Percentiles rank a stretch among this genome's conserved stretches.
These are phyloP conservation scores for Chloroceryle aenea DNA, from an alignment of 2,113 vertebrate genomes.

Conservation along the genomic window DNA sequence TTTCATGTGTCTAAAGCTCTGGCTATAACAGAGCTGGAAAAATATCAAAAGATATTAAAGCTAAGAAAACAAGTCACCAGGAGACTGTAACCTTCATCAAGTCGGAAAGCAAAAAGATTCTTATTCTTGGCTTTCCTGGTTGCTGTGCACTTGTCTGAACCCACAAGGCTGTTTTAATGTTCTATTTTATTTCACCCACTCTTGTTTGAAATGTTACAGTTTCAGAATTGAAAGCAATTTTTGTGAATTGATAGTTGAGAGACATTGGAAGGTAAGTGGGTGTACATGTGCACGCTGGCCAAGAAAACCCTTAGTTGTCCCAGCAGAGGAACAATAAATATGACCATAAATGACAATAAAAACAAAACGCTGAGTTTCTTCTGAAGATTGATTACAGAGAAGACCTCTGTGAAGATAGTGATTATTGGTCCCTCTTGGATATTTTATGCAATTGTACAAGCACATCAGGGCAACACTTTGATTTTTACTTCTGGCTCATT, in stretches of 20 bases:
- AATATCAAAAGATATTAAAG: constrained; percentile 18
- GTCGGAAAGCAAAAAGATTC: not conserved
- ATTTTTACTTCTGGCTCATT: not conserved
- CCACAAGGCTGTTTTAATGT: not conserved
- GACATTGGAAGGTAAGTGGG: not conserved
- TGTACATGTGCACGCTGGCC: not conserved
- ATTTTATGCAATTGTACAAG: not conserved
- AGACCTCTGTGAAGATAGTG: not conserved
- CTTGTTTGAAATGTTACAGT: not conserved
- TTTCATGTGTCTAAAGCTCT: not conserved
- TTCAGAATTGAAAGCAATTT: constrained; percentile 37
- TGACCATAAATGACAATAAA: constrained; percentile 9
- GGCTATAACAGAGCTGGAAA: not conserved
- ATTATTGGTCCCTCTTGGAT: constrained; percentile 9
- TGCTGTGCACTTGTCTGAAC: not conserved
- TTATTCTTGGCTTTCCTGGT: not conserved
- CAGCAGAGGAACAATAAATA: constrained; percentile 23
- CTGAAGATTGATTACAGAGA: not conserved
- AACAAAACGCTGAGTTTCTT: not conserved
- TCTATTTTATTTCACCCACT: not conserved
- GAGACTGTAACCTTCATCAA: constrained; percentile 10
- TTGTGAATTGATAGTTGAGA: constrained; percentile 18
- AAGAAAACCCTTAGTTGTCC: not conserved
- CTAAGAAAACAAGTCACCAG: not conserved
- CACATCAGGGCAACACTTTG: not conserved